A percentile compares a stretch with the other conserved stretches of the same genome.
Evolutionary conservation across 1,140 invertebrate genomes (phyloP).

Genomic region (Heliconius hewitsoni): DNA sequence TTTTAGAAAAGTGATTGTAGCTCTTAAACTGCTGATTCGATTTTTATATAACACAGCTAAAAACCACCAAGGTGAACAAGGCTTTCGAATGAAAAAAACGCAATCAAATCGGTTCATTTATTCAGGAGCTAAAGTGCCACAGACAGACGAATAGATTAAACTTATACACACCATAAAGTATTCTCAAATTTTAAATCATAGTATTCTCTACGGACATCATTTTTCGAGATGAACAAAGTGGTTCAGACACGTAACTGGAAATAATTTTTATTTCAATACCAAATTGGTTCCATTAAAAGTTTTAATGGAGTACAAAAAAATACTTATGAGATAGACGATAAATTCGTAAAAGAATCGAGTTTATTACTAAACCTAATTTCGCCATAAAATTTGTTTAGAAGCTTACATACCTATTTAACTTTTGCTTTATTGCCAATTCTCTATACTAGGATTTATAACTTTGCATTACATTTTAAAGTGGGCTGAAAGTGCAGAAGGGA

Average conservation of each 20-base stretch:
- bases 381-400: not conserved
- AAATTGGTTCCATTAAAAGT: slow-evolving; percentile 11
- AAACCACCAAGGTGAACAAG: too few relatives aligned
- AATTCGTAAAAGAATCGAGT: not conserved
- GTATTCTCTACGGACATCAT: not conserved
- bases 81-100: too few relatives aligned
- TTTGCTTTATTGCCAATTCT: not conserved
- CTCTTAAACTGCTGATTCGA: too few relatives aligned
- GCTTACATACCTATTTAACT: not conserved
- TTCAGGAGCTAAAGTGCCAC: too few relatives aligned
- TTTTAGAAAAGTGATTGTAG: too few relatives aligned
- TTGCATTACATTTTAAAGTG: not conserved
- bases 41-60: too few relatives aligned
- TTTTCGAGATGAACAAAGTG: not conserved
- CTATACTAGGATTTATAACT: not conserved
- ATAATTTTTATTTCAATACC: slow-evolving; percentile 1
- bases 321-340: not conserved
- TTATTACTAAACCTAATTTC: slow-evolving; percentile 9
- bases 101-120: too few relatives aligned
- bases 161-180: too few relatives aligned
- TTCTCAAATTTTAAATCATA: too few relatives aligned
- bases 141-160: too few relatives aligned
- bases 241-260: not conserved
- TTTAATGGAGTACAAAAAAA: slow-evolving; percentile 12
- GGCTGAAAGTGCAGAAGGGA: not conserved